These are phyloP conservation scores for Stenurella melanura DNA, from an alignment of 2,888 invertebrate species.

Conservation along the genomic window DNA sequence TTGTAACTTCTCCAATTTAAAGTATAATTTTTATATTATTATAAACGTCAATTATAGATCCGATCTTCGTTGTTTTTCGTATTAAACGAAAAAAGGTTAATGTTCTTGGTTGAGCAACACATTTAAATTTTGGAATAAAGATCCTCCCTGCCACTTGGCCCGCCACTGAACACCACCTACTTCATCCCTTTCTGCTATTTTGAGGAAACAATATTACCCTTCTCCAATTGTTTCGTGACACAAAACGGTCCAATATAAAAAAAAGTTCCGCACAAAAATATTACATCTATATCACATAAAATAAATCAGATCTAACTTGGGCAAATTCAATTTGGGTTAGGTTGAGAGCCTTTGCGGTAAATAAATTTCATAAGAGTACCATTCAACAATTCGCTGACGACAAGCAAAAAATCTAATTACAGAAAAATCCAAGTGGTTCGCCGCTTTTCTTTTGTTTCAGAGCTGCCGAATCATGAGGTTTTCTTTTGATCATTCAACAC, in stretches of 20 bases:
- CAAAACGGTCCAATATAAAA: not conserved
- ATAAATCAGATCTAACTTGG: constrained; percentile 32
- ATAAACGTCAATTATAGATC: no score
- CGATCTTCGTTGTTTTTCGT: no score
- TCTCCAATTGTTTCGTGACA: not conserved
- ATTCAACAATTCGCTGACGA: constrained; percentile 41
- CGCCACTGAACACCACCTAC: not conserved
- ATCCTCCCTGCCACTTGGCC: not conserved
- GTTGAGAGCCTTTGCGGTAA: constrained; percentile 32
- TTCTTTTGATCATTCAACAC: constrained; percentile 47
- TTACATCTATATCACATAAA: constrained; percentile 20
- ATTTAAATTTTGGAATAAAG: not conserved
- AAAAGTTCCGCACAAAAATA: constrained; percentile 18
- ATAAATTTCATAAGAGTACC: constrained; percentile 32
- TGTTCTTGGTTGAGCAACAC: no score
- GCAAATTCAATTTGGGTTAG: constrained; percentile 31
- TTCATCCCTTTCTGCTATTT: not conserved
- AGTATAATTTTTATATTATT: no score
- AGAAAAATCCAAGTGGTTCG: constrained; percentile 29
- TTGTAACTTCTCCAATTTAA: no score
- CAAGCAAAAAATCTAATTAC: constrained; percentile 47
- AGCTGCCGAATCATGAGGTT: constrained; percentile 38
- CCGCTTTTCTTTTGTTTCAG: constrained; percentile 44
- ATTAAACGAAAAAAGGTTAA: no score
- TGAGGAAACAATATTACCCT: constrained; percentile 5